Base-by-base conservation (phyloP, 2,797 vertebrate species). In the Sardinella longiceps region DNA sequence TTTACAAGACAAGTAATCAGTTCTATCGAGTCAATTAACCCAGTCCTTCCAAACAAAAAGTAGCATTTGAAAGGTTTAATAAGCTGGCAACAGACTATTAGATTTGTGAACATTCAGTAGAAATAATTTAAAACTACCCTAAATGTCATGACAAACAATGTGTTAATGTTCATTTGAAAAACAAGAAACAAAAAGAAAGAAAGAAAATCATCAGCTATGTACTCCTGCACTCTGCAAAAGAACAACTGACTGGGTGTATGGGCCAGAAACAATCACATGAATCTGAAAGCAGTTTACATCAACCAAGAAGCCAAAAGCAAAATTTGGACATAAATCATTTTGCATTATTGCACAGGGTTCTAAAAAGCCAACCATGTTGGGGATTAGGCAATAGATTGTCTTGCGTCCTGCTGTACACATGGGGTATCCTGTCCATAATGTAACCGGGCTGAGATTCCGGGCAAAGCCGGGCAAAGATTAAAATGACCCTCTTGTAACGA, bases 351-450 rank as follows among this genome's bases (percentile, higher is more conserved):
- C 84, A 83, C 85, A 74, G 85, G 80, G 53, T 80, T 93, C 93
- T 53, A 53, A 91, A 92, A 93, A 93, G 94, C 92, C 92, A 92
- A 94, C 91, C 93, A 93, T 20, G 33, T 39, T 39, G 37, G 70
- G 33, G 70, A 84, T 86, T 88, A 90, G 87, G 70, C 70, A 92
- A 92, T 92, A 84, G 93, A 95, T 95, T 94, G 94, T 94, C 94
- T 94, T 93, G 94, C 93, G 90, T 93, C 90, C 91, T 93, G 91
- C 86, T 82, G 92, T 92, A 91, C 85, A 85, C 91, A 91, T 83
- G 89, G 91, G 86, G 89, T 85, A 89, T 77, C 33, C 70, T 77
- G 70, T 77, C 90, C 87, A 77, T 43, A 23, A 88, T 80, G 84
- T 10, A 80, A 84, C 39, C 80, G 30, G 53, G 33, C 70, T 77